These are phyloP conservation scores for Drosophila sechellia DNA, from an alignment of 1,140 invertebrate genomes.

Conservation along the genomic window DNA sequence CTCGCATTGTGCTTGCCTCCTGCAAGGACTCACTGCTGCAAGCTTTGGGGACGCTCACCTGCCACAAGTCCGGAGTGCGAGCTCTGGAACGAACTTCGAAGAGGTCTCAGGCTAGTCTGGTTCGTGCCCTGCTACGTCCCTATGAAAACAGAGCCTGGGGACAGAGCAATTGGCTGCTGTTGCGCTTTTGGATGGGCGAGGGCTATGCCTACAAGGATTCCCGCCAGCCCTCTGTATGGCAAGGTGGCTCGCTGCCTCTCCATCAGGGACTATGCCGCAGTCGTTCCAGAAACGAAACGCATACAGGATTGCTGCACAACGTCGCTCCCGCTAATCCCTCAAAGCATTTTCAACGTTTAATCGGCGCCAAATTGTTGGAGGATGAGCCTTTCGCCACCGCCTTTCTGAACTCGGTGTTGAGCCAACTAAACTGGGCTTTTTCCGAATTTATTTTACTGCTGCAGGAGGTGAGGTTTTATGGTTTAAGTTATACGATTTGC, in stretches of 20 bases:
- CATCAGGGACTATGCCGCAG: slow-evolving; percentile 75
- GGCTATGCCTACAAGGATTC: slow-evolving; percentile 92
- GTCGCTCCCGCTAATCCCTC: slow-evolving; percentile 82
- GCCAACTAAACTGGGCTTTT: slow-evolving; percentile 95
- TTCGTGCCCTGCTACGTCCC: slow-evolving; percentile 89
- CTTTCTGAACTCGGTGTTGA: slow-evolving; percentile 92
- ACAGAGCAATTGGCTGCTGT: slow-evolving; percentile 93
- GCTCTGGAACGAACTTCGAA: slow-evolving; percentile 88
- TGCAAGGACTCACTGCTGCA: slow-evolving; percentile 91
- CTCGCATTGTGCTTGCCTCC: slow-evolving; percentile 90
- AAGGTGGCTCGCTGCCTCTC: slow-evolving; percentile 68
- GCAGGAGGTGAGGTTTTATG: slow-evolving; percentile 88
- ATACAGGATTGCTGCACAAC: slow-evolving; percentile 82
- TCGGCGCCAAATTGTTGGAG: slow-evolving; percentile 84
- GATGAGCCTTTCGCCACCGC: slow-evolving; percentile 85
- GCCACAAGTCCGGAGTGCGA: slow-evolving; percentile 85
- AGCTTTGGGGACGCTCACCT: slow-evolving; percentile 89
- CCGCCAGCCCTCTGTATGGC: slow-evolving; percentile 77
- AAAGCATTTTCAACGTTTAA: slow-evolving; percentile 75
- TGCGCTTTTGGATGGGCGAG: slow-evolving; percentile 93
- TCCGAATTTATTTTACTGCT: slow-evolving; percentile 94
- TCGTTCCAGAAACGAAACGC: slow-evolving; percentile 81
- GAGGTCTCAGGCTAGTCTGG: slow-evolving; percentile 87
- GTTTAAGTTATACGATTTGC: too few relatives aligned
- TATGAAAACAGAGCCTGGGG: slow-evolving; percentile 94